Base-by-base conservation (phyloP, 2,888 invertebrate species). In the Byasa hedistus region DNA sequence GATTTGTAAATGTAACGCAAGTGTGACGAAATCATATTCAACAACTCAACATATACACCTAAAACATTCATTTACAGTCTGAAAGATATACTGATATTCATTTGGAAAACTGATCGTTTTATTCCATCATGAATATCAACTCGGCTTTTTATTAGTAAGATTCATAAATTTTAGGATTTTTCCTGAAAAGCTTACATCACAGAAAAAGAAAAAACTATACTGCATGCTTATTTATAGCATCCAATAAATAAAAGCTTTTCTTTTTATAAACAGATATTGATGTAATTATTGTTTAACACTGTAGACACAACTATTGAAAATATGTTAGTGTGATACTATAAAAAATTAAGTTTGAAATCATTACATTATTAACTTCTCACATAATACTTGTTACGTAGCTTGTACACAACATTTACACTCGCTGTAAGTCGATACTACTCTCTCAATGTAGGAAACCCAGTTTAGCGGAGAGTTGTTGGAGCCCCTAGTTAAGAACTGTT, bases 401-500 rank as follows among this genome's bases (percentile, higher is more conserved):
- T 48, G 48, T 8, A 48, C 48, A 48, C 48, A 48, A 48, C 48
- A n/a, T n/a, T 48, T n/a, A 57, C 4, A 19, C 62, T 62, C 66
- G 19, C 36, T 55, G 61, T 27, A 72, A 69, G 68, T 71, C 66
- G 68, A 68, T 75, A 51, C 76, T 77, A 75, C 74, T 71, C 73
- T 81, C 78, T 87, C 84, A 85, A 81, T 83, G 80, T 80, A 83
- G 82, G 80, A 80, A 85, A 86, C 83, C 84, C 83, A 80, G 83
- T 83, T 86, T 82, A 82, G 84, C 79, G 81, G 82, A 90, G 83
- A 89, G 83, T 87, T 84, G 85, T 85, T 87, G 81, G 85, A 89
- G 86, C 86, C 85, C 80, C 85, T 84, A 87, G 84, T 85, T 84
- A 81, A 76, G 79, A 87, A 86, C 87, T 87, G 85, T 83, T 90